Evolutionary conservation across 2,888 invertebrate genomes (phyloP), one percentile per base, ranked within the genome.

Genomic region (Tachystola acroxantha): DNA sequence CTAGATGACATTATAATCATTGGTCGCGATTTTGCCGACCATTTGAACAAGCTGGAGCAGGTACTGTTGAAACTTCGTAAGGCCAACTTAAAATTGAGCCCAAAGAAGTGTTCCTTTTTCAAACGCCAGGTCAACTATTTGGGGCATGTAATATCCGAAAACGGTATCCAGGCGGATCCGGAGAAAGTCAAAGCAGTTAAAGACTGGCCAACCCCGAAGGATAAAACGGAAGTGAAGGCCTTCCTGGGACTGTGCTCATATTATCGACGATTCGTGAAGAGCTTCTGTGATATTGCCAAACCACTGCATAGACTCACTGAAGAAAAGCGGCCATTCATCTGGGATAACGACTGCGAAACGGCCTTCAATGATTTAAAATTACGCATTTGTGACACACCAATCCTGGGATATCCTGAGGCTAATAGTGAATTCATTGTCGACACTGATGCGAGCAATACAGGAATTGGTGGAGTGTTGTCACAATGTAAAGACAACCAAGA

Each of bases 391-490:
- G 10, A 29, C 4, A n/a, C 35, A 7, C 35, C 35, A 4, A 22
- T 36, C 5, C 10, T 36, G 10, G 33, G 31, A 1, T 37, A 40
- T 27, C 35, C 37, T 3, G 12, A 27, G 2, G 3, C 9, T 7
- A 30, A 26, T 9, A 12, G 16, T 1, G 1, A 32, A 9, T 40
- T 40, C 32, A 32, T 43, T 1, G 25, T 43, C 1, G 30, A 33
- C 10, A 39, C 39, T 1, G 43, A 39, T 19, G 43, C 43, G 11
- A 36, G 31, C 9, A 34, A 43, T 14, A 34, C 19, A 4, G 36
- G 16, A 0, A 33, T 40, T n/a, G 36, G 37, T 9, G 43, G 31
- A 9, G 35, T 44, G 2, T 11, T 41, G 3, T 36, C 32, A 1
- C 41, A 44, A 16, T 25, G 10, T 1, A n/a, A 40, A 20, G 29